These are phyloP conservation scores for Noctua janthe DNA, from an alignment of 2,888 invertebrate genomes.

Conservation along the genomic window DNA sequence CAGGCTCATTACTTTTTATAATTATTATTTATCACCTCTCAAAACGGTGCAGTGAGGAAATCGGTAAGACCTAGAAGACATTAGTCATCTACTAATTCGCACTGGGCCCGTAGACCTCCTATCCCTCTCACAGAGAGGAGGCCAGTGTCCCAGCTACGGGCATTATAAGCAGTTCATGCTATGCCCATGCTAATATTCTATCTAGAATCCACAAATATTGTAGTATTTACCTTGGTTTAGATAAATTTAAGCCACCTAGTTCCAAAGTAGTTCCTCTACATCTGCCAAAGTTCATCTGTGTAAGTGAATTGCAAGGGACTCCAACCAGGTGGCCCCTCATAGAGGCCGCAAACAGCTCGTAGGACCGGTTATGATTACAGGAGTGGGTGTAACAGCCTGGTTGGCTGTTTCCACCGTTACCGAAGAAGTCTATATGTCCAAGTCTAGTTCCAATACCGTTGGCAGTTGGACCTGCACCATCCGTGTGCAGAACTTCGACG, in stretches of 20 bases:
- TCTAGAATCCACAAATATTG: neutral
- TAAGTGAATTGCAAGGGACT: slow-evolving; percentile 68
- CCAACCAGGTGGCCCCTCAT: slow-evolving; percentile 70
- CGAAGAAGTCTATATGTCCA: slow-evolving; percentile 96
- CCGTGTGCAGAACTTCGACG: slow-evolving; percentile 84
- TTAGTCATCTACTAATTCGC: neutral
- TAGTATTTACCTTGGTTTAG: slow-evolving; percentile 74
- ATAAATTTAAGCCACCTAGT: slow-evolving; percentile 72
- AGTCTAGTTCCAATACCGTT: slow-evolving; percentile 93
- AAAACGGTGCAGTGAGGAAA: neutral
- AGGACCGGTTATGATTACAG: slow-evolving; percentile 79
- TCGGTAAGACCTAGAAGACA: neutral
- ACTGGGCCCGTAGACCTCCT: neutral
- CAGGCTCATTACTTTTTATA: too few species aligned
- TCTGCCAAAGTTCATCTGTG: slow-evolving; percentile 71
- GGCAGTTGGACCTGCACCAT: slow-evolving; percentile 69
- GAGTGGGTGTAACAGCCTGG: slow-evolving; percentile 78
- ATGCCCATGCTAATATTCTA: neutral
- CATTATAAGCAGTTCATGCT: neutral
- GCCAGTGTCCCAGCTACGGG: neutral
- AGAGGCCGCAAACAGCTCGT: slow-evolving; percentile 76
- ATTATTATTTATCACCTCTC: neutral
- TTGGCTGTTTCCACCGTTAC: slow-evolving; percentile 95
- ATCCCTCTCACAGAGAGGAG: neutral
- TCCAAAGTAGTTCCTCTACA: slow-evolving; percentile 72